Evolutionary conservation across 2,797 vertebrate genomes (phyloP).

Genomic region (Lophius americanus): DNA sequence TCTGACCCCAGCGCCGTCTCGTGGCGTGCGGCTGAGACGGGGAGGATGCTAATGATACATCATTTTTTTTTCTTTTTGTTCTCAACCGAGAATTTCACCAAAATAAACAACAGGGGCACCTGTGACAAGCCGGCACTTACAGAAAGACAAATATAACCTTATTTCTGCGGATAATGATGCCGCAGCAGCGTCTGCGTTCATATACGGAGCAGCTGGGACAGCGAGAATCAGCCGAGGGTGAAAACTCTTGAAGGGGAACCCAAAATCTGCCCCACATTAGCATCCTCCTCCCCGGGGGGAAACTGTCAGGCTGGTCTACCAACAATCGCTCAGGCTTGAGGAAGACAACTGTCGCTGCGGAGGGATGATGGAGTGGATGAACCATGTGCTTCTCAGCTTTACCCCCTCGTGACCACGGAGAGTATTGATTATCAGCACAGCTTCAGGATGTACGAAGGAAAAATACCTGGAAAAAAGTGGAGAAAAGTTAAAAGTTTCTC

Average conservation of each 20-base stretch:
- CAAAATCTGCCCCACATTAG: conserved; percentile 59
- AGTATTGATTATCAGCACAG: too few relatives aligned
- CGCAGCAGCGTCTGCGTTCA: conserved; percentile 51
- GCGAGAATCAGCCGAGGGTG: conserved; percentile 56
- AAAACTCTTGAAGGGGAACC: conserved; percentile 49
- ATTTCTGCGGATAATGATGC: conserved; percentile 55
- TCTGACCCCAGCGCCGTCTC: background rate
- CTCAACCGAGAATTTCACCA: conserved; percentile 43
- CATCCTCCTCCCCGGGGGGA: conserved; percentile 40
- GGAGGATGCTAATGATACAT: conserved; percentile 28
- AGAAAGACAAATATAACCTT: conserved; percentile 48
- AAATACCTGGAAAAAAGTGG: too few relatives aligned
- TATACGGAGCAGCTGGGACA: conserved; percentile 64
- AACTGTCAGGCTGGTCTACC: conserved; percentile 53
- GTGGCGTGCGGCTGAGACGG: background rate
- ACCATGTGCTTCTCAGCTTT: conserved; percentile 12
- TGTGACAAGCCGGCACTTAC: conserved; percentile 40
- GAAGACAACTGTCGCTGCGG: conserved; percentile 72
- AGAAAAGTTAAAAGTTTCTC: too few relatives aligned
- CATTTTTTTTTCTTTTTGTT: conserved; percentile 41
- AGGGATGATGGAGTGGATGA: conserved; percentile 10
- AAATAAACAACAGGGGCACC: conserved; percentile 61
- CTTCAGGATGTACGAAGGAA: too few relatives aligned
- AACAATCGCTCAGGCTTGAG: conserved; percentile 66
- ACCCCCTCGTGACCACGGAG: conserved; percentile 22